Evolutionary conservation across 2,113 vertebrate species (phyloP), one percentile per base, ranked within the genome.

Genomic region (Amphilophus citrinellus): DNA sequence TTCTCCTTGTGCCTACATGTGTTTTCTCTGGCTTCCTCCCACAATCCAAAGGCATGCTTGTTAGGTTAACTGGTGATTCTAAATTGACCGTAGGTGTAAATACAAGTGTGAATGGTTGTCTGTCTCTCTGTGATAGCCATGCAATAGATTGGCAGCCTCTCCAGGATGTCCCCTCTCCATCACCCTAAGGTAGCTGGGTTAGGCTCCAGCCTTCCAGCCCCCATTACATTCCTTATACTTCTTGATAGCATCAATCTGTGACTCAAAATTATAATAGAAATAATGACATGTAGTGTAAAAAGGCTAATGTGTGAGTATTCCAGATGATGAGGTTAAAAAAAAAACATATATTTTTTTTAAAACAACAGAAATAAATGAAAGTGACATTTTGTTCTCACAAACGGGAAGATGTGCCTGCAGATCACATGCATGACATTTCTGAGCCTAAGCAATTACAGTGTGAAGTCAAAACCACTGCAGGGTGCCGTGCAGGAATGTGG

Each of bases 361-460:
- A 73, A 73, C 44, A 32, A 73, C 50, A 53, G 30, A 32, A 18
- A 17, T 39, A 6, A 42, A 58, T 39, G 14, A 47, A 58, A 53
- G 22, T 61, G 61, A 53, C 17, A 30, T 24, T 61, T 73, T 18
- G 63, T 58, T 57, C 39, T 57, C 2, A 14, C 30, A 80, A 80
- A 6, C 39, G 10, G 42, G 8, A 56, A 71, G 30, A 68, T 57
- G 32, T 1, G 0, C 42, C 17, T 5, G 15, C 27, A 80, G 53
- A 86, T 80, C 37, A 61, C 6, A 3, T 5, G 20, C 7, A 79
- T 77, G 59, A 81, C 59, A 56, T 24, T 79, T 85, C 62, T 13
- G 62, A 87, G 42, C 50, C 44, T 37, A 78, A 80, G 78, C 37
- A 77, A 84, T 77, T 83, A 84, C 50, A 62, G 13, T 4, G 11